phyloP scores from a whole-genome alignment of 2,888 invertebrate species.

The Catotricha subobsoleta region DNA sequence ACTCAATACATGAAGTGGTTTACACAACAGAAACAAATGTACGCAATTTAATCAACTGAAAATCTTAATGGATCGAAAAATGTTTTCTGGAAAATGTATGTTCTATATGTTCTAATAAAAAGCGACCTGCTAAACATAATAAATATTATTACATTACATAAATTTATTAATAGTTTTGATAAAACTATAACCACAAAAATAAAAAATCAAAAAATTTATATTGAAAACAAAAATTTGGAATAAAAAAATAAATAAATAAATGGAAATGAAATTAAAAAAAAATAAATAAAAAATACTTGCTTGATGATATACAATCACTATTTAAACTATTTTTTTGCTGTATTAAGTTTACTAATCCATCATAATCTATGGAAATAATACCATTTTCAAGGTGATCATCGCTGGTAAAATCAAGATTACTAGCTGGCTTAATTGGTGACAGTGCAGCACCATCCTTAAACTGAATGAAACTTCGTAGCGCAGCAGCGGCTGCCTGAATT shows the following conservation, averaged over 20 bases:
- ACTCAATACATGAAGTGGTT: too few species aligned
- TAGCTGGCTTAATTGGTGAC: slow-evolving; percentile 24
- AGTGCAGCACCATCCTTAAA: slow-evolving; percentile 31
- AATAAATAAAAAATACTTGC: slow-evolving; percentile 1
- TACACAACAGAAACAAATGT: too few species aligned
- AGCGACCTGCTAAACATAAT: too few species aligned
- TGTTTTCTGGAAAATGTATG: too few species aligned
- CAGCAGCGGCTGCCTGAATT: slow-evolving; percentile 36
- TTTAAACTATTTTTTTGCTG: background rate
- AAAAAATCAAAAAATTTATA: background rate
- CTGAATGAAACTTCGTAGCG: slow-evolving; percentile 38
- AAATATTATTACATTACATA: too few species aligned
- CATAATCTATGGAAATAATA: slow-evolving; percentile 13
- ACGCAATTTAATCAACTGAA: too few species aligned
- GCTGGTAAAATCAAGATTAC: slow-evolving; percentile 34
- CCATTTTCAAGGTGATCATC: slow-evolving; percentile 32
- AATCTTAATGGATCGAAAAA: too few species aligned
- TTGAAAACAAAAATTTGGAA: background rate
- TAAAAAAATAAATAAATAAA: background rate
- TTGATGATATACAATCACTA: background rate
- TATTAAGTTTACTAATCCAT: background rate
- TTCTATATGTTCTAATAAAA: too few species aligned
- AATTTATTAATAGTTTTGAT: too few species aligned
- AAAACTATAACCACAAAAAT: too few species aligned
- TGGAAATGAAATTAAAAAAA: background rate